Conservation (phyloP, 2,113 vertebrate species). For the Dendropsophus ebraccatus region DNA sequence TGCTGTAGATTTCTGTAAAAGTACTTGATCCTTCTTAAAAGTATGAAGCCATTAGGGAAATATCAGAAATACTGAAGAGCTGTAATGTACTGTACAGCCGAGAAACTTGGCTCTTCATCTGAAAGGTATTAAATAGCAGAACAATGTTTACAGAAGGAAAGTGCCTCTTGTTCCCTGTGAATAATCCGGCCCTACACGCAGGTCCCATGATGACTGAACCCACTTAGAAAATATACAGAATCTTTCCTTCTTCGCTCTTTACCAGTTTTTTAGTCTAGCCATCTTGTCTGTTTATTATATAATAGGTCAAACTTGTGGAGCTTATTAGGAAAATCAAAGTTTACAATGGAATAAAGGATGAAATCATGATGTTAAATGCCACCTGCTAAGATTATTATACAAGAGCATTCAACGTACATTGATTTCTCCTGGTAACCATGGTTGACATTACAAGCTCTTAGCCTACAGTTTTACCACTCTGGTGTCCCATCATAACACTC, state of each 20-base stretch:
- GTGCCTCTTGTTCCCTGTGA: background rate
- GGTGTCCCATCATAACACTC: no score
- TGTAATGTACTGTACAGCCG: background rate
- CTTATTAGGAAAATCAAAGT: background rate
- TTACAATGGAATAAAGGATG: background rate
- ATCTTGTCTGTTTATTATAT: background rate
- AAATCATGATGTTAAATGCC: background rate
- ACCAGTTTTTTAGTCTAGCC: background rate
- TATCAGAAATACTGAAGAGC: background rate
- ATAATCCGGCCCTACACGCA: background rate
- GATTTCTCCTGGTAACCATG: no score
- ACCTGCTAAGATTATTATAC: no score
- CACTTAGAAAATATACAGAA: background rate
- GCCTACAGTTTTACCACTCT: no score
- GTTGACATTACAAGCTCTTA: no score
- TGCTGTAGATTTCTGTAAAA: background rate
- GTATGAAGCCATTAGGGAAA: background rate
- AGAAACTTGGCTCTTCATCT: background rate
- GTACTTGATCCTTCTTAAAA: conserved; percentile 2
- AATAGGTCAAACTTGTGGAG: background rate
- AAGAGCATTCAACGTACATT: no score
- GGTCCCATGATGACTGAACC: background rate
- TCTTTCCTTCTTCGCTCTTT: background rate
- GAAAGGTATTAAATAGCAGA: conserved; percentile 1
- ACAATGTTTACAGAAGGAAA: background rate